Evolutionary conservation across 2,888 invertebrate genomes (phyloP), one percentile per base, ranked within the genome.

Genomic region (Folsomia candida): DNA sequence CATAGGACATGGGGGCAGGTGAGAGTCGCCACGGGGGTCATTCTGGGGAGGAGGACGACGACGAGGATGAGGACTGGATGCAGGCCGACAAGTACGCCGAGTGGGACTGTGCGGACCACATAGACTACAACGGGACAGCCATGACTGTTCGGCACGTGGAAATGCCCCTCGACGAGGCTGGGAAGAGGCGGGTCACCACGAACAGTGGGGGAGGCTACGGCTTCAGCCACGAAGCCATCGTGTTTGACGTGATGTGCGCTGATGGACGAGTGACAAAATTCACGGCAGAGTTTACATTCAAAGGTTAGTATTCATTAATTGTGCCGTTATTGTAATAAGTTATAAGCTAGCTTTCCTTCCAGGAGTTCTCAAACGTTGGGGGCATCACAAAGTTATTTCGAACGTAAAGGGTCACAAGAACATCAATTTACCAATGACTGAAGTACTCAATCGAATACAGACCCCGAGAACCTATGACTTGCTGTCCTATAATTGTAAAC

Each of bases 361-460:
- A 20, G 72, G 72, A 57, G 73, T 73, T 2, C 51, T 73, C 14
- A 73, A 73, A 51, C 58, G 73, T 29, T 73, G 73, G 73, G 73
- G 73, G 9, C 73, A 73, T 66, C 73, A 73, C 47, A 73, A 59
- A n/a, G 68, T 70, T 2, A 70, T 70, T 24, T 22, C 51, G 18
- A 28, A 63, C 54, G 70, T 73, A 2, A 73, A 73, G 61, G 68
- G 65, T 37, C 64, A 70, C 2, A 73, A 73, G 59, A 29, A 67
- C 22, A 64, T 70, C 4, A 70, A 70, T 37, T 1, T 68, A 20
- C 26, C 73, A 2, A 68, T 73, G 65, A 68, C 28, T 11, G 73
- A 73, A 68, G 61, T 73, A 2, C 27, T 70, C 14, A 68, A 67
- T n/a, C 67, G 62, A 60, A 68, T 73, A 28, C 18, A 70, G 61